A percentile compares a stretch with the other conserved stretches of the same genome.
These are phyloP conservation scores for Andrena bucephala DNA, from an alignment of 2,888 invertebrate genomes.

Conservation along the genomic window DNA sequence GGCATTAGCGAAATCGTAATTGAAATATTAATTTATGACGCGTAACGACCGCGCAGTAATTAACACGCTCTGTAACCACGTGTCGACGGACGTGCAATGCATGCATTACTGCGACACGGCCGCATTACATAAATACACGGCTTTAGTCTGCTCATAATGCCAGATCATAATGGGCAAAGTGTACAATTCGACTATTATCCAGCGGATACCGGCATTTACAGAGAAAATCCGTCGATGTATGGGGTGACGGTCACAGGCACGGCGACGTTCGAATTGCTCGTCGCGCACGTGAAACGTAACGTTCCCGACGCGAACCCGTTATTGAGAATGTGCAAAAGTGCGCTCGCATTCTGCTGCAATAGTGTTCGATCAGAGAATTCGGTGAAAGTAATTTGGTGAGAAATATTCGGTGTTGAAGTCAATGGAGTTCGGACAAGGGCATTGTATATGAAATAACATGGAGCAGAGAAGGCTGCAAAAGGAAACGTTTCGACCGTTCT, in stretches of 20 bases:
- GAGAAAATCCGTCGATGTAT: constrained; percentile 70
- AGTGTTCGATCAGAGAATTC: neutral
- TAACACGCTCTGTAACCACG: constrained; percentile 80
- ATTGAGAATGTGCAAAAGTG: constrained; percentile 22
- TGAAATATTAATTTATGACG: constrained; percentile 84
- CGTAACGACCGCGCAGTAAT: constrained; percentile 80
- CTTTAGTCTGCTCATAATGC: constrained; percentile 73
- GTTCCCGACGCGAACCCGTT: constrained; percentile 14
- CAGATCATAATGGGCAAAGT: constrained; percentile 80
- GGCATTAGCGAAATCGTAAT: constrained; percentile 80
- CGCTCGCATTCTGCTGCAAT: neutral
- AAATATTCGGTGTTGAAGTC: neutral
- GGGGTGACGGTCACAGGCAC: neutral
- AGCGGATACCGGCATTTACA: constrained; percentile 69
- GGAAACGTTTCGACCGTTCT: too few species aligned
- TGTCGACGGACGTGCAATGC: constrained; percentile 79
- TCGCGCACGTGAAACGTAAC: constrained; percentile 42
- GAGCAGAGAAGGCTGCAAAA: too few species aligned
- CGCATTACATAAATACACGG: constrained; percentile 81
- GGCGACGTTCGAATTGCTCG: constrained; percentile 37
- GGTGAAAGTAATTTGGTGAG: too few species aligned
- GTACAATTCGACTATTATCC: constrained; percentile 78
- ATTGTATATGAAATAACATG: neutral
- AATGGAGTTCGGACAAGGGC: neutral
- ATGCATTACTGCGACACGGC: constrained; percentile 78